Base-by-base conservation (phyloP, 2,888 invertebrate species). In the Sepiola atlantica region DNA sequence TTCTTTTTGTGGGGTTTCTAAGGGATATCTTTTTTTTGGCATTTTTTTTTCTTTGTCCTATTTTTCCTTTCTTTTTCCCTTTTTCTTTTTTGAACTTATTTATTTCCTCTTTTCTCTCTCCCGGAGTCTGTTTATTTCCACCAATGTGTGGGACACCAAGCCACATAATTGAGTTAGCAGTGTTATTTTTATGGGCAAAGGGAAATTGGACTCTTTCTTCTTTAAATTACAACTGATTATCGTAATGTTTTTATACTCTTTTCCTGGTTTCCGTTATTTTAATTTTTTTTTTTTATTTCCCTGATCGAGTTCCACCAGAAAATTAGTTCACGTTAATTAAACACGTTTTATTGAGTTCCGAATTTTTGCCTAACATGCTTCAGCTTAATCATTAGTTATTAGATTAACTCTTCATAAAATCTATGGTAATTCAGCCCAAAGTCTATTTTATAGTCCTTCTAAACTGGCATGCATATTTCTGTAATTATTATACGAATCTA, bases 171-270 rank as follows among this genome's bases (percentile, higher is more conserved):
- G n/a, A 77, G 77, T 77, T 77, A 32, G n/a, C 77, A 77, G 77
- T 32, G n/a, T 77, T 77, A 77, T 77, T 77, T 77, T 77, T n/a
- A 77, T 77, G 77, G 77, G n/a, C n/a, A 77, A 45, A 77, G n/a
- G n/a, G 77, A 77, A 77, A 77, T 77, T 14, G 77, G n/a, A 77
- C 77, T 16, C 77, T 77, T 77, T 32, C 77, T n/a, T 77, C 77
- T 77, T 77, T n/a, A 77, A 77, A 77, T 28, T 61, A 24, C 77
- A 77, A 77, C n/a, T 77, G 77, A 77, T 77, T 77, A 77, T 45
- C 45, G 45, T 45, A 45, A 45, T 45, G 45, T 77, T 77, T 77
- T 77, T 77, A n/a, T 77, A 45, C n/a, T n/a, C 77, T 77, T 16
- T n/a, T 77, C 45, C n/a, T 77, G 10, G n/a, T 77, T n/a, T 32